Conservation (phyloP, 2,797 vertebrate genomes). For the Acipenser transmontanus region DNA sequence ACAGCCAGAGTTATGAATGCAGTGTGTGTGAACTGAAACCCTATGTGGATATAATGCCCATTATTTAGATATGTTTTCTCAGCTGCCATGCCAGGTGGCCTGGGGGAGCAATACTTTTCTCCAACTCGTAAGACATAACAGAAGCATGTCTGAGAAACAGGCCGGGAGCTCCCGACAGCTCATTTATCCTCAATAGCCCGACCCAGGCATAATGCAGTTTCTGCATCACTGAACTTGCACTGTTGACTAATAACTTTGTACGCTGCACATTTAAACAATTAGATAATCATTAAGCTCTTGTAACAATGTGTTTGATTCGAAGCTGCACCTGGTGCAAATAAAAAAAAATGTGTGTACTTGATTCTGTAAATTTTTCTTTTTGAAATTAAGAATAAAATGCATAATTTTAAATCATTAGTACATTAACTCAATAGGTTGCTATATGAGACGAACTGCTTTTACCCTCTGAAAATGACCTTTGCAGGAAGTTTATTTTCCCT, state of each 20-base stretch:
- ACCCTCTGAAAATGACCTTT: no score
- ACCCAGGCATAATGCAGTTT: slow-evolving; percentile 19
- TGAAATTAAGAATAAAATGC: not conserved
- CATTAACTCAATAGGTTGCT: no score
- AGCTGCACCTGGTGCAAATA: slow-evolving; percentile 32
- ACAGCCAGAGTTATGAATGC: slow-evolving; percentile 16
- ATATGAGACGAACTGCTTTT: no score
- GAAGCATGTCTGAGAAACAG: slow-evolving; percentile 32
- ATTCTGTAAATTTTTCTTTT: not conserved
- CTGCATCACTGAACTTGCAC: slow-evolving; percentile 18
- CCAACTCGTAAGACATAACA: slow-evolving; percentile 32
- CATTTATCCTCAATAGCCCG: slow-evolving; percentile 33
- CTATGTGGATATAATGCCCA: slow-evolving; percentile 29
- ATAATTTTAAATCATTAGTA: no score
- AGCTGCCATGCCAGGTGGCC: slow-evolving; percentile 21
- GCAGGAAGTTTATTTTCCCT: no score
- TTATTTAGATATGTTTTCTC: slow-evolving; percentile 36
- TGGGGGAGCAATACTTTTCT: slow-evolving; percentile 25
- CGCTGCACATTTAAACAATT: slow-evolving; percentile 41
- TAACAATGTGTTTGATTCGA: slow-evolving; percentile 22
- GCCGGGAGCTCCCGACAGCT: slow-evolving; percentile 31
- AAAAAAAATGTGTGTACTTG: slow-evolving; percentile 26
- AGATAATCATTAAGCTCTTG: slow-evolving; percentile 26
- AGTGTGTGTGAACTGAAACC: slow-evolving; percentile 21
- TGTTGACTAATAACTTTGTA: slow-evolving; percentile 35